phyloP scores from a whole-genome alignment of 2,113 vertebrate species.

The Tachysurus fulvidraco region DNA sequence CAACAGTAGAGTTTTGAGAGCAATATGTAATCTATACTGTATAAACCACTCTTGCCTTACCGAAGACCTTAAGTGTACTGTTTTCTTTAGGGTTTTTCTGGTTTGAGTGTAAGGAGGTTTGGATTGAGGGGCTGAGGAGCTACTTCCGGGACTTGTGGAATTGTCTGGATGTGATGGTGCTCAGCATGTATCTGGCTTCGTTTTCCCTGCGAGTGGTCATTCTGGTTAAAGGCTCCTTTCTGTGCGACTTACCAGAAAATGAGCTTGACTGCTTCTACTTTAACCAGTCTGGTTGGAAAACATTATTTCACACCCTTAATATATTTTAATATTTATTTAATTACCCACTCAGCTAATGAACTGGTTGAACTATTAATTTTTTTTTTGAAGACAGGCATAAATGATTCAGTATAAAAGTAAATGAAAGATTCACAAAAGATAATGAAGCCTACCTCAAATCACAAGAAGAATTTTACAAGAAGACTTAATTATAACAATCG shows the following conservation, averaged over 20 bases:
- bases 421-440: neutral
- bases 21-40: neutral
- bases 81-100: constrained; percentile 82
- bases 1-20: neutral
- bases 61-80: neutral
- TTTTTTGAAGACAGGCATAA: neutral
- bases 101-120: constrained; percentile 91
- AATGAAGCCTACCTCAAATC: no score
- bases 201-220: constrained; percentile 81
- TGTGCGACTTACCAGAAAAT: constrained; percentile 63
- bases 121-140: constrained; percentile 84
- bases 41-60: neutral
- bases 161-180: constrained; percentile 84
- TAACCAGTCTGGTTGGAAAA: constrained; percentile 77
- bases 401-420: neutral
- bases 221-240: constrained; percentile 74
- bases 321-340: neutral
- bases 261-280: constrained; percentile 78
- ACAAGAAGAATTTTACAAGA: no score
- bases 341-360: neutral
- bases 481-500: no score
- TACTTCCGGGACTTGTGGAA: constrained; percentile 92
- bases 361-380: no score
- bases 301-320: neutral
- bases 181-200: constrained; percentile 87